A percentile compares a stretch with the other conserved stretches of the same genome.
These are phyloP conservation scores for Oppia nitens DNA, from an alignment of 1,140 invertebrate species.

Conservation along the genomic window DNA sequence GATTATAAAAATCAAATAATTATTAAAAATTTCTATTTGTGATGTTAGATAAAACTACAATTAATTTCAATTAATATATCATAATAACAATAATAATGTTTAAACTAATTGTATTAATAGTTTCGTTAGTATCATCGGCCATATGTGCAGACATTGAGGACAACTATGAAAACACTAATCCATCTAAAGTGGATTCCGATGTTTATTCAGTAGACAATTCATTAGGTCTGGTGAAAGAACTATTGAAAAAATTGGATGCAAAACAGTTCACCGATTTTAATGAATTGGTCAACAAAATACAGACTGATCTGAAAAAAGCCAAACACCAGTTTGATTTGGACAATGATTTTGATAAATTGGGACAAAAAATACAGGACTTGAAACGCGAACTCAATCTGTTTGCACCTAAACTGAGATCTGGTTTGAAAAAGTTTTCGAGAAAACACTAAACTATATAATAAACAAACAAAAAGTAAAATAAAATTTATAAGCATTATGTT, in stretches of 20 bases:
- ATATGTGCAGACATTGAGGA: neutral
- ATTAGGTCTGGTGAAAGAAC: neutral
- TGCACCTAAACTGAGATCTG: neutral
- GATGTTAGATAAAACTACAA: no score
- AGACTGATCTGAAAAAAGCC: neutral
- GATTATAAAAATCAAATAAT: no score
- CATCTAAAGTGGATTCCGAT: neutral
- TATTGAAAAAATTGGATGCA: neutral
- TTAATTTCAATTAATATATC: no score
- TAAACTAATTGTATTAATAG: neutral
- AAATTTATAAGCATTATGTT: no score
- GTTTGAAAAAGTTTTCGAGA: neutral
- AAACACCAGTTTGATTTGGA: neutral
- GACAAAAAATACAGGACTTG: neutral
- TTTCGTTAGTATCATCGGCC: neutral
- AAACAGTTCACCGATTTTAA: neutral
- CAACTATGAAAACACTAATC: no score
- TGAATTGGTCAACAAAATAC: neutral
- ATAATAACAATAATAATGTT: neutral
- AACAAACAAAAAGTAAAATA: no score
- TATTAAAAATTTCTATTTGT: no score
- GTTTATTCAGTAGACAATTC: neutral
- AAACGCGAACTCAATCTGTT: neutral
- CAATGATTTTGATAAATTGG: neutral
- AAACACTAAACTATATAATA: no score